Percentiles rank a stretch among this genome's conserved stretches.
Evolutionary conservation across 2,888 invertebrate genomes (phyloP).

Genomic region (Sminthurinus aureus): DNA sequence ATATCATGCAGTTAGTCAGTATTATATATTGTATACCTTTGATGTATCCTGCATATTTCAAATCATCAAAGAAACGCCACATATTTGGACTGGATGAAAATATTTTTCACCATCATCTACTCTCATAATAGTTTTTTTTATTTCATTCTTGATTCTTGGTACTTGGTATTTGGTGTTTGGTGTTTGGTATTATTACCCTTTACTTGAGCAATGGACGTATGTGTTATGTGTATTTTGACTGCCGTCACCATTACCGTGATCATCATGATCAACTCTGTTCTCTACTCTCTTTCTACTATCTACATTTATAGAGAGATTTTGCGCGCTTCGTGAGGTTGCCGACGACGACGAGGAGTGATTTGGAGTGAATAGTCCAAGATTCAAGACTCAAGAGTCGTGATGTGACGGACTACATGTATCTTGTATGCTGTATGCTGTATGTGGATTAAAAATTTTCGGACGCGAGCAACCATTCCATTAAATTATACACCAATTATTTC

Average conservation of each 20-base stretch:
- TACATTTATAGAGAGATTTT: constrained; percentile 24
- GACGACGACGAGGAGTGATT: not conserved
- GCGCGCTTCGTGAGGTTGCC: constrained; percentile 50
- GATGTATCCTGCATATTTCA: not conserved
- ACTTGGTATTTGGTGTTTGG: no score
- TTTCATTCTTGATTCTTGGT: not conserved
- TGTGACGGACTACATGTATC: constrained; percentile 50
- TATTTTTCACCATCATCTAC: not conserved
- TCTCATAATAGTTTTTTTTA: not conserved
- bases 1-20: no score
- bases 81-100: not conserved
- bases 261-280: not conserved
- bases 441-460: constrained; percentile 60
- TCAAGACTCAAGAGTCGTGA: constrained; percentile 52
- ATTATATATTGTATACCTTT: not conserved
- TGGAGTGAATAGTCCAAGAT: constrained; percentile 42
- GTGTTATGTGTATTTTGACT: not conserved
- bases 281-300: not conserved
- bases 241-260: not conserved
- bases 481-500: constrained; percentile 60
- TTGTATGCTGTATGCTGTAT: constrained; percentile 2
- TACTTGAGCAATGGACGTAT: not conserved
- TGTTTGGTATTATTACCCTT: not conserved
- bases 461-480: constrained; percentile 60
- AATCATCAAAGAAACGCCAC: not conserved